Evolutionary conservation across 1,140 invertebrate species (phyloP).

Genomic region (Gryon sp.): DNA sequence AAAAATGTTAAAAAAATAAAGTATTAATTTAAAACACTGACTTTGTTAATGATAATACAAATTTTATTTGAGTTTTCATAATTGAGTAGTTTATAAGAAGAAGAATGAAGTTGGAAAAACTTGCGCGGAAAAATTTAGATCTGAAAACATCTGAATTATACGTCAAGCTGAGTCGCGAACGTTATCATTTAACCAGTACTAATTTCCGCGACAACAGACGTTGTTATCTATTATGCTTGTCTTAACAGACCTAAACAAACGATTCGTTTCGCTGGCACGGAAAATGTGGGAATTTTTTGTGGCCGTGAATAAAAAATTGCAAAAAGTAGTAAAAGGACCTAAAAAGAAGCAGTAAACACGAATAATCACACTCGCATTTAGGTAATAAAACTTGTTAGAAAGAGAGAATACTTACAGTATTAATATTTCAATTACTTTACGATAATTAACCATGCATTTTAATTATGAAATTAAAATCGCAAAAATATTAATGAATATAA

Average conservation of each 20-base stretch:
- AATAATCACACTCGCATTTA: slow-evolving; percentile 15
- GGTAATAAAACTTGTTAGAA: too few species aligned
- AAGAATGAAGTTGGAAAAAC: slow-evolving; percentile 8
- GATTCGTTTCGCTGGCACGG: slow-evolving; percentile 20
- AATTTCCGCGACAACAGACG: slow-evolving; percentile 52
- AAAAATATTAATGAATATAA: too few species aligned
- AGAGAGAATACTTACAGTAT: too few species aligned
- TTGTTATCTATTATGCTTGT: slow-evolving; percentile 56
- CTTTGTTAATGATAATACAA: too few species aligned
- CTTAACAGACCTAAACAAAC: slow-evolving; percentile 38
- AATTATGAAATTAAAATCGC: too few species aligned
- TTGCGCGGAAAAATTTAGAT: slow-evolving; percentile 26
- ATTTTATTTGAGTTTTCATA: too few species aligned
- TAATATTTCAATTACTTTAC: too few species aligned
- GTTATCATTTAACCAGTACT: slow-evolving; percentile 57
- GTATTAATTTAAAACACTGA: too few species aligned
- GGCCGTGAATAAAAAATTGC: slow-evolving; percentile 5
- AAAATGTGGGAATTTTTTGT: slow-evolving; percentile 28
- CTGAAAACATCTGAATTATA: slow-evolving; percentile 37
- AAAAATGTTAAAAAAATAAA: too few species aligned
- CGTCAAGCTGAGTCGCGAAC: slow-evolving; percentile 36
- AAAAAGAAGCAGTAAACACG: neutral
- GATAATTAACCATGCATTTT: too few species aligned
- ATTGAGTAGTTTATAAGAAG: too few species aligned
- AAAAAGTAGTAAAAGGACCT: neutral